Evolutionary conservation across 2,113 vertebrate species (phyloP).

Genomic region (Lamprotornis superbus): DNA sequence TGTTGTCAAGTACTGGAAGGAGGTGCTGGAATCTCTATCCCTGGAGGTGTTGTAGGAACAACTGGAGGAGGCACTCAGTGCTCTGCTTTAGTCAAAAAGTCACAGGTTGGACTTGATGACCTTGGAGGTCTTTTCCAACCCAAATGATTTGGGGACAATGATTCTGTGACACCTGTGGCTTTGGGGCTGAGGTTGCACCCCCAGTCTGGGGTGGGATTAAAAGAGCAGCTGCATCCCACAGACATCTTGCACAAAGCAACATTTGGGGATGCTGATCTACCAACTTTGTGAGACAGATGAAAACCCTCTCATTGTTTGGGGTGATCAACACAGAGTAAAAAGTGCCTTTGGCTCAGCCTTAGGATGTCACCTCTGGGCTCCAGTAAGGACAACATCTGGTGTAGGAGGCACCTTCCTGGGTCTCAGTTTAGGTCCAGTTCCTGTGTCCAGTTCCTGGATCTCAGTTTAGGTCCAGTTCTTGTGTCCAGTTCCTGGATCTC

Average conservation of each 20-base stretch:
- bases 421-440: neutral
- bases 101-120: neutral
- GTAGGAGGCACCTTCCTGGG: neutral
- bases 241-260: neutral
- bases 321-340: rapidly evolving
- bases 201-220: neutral
- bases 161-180: neutral
- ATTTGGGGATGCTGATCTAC: neutral
- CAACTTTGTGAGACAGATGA: no score
- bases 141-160: rapidly evolving
- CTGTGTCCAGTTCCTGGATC: no score
- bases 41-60: neutral
- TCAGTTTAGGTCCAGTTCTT: no score
- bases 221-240: neutral
- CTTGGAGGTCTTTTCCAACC: neutral
- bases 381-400: neutral
- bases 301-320: rapidly evolving
- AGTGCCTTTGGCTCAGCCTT: neutral
- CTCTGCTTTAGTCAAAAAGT: neutral
- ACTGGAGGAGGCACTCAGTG: neutral
- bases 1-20: neutral
- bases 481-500: no score
- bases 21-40: neutral
- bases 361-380: neutral
- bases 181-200: neutral